phyloP scores from a whole-genome alignment of 2,113 vertebrate species.

The Anthoscopus minutus region DNA sequence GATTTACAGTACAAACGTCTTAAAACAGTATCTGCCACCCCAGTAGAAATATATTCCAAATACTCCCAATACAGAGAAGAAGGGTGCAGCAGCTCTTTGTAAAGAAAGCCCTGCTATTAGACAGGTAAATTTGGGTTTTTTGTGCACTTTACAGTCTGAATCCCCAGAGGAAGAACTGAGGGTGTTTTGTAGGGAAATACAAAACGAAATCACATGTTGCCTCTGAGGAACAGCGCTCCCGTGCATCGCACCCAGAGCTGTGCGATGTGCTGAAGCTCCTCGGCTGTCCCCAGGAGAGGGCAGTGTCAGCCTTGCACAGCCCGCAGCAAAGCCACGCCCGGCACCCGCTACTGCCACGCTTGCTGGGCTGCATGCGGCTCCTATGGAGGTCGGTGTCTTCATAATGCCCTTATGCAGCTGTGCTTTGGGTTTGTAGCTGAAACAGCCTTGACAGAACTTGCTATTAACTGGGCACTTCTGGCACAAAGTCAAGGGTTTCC shows the following conservation, averaged over 20 bases:
- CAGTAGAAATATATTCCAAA: neutral
- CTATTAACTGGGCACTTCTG: neutral
- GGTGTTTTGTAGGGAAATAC: neutral
- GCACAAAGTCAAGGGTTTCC: neutral
- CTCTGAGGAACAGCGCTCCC: neutral
- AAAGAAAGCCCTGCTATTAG: neutral
- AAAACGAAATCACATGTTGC: neutral
- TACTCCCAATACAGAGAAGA: neutral
- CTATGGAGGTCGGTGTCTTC: fast-evolving
- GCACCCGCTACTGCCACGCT: fast-evolving
- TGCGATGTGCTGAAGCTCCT: fast-evolving
- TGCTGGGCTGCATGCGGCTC: fast-evolving
- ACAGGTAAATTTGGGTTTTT: neutral
- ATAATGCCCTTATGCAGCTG: fast-evolving
- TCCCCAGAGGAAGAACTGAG: neutral
- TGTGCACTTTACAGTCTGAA: neutral
- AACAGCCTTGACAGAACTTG: fast-evolving
- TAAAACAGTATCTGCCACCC: neutral
- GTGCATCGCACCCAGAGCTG: fast-evolving
- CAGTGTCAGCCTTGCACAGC: neutral
- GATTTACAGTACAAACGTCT: neutral
- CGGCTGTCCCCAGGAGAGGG: neutral
- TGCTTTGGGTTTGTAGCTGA: fast-evolving
- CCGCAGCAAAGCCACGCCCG: neutral
- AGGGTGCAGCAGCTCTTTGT: fast-evolving